These are phyloP conservation scores for Ceratitis capitata DNA, from an alignment of 1,140 invertebrate species.

Conservation along the genomic window DNA sequence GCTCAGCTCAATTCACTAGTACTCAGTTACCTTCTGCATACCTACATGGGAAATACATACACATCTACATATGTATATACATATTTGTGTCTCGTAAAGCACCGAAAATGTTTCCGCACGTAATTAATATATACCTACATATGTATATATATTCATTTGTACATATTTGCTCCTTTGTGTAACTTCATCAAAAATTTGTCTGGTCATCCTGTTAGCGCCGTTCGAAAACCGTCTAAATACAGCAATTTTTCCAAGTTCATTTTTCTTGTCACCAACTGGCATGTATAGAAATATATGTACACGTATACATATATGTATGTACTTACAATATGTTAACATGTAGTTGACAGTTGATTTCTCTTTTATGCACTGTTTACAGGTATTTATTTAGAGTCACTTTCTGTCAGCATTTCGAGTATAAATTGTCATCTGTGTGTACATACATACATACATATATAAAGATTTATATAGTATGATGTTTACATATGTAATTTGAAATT, in stretches of 20 bases:
- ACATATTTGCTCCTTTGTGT: too few species aligned
- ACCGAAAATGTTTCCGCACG: conserved; percentile 9
- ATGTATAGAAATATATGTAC: too few species aligned
- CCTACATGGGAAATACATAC: too few species aligned
- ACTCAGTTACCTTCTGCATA: neutral
- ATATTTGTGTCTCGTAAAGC: neutral
- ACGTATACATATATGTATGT: too few species aligned
- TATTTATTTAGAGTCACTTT: neutral
- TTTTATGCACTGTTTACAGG: neutral
- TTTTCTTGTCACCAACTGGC: conserved; percentile 26
- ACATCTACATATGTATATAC: neutral
- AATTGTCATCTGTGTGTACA: neutral
- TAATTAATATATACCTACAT: too few species aligned
- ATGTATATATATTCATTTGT: too few species aligned
- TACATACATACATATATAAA: neutral
- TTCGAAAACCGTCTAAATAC: neutral
- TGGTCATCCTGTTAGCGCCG: conserved; percentile 19
- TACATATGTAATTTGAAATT: neutral
- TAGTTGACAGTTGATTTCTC: neutral
- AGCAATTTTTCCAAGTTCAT: neutral
- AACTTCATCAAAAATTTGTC: conserved; percentile 36
- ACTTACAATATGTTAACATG: too few species aligned
- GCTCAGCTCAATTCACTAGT: neutral
- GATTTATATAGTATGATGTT: neutral
- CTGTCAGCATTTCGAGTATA: neutral